Conservation (phyloP, 92 coral and sea anemone species). For the Diadumene lineata region DNA sequence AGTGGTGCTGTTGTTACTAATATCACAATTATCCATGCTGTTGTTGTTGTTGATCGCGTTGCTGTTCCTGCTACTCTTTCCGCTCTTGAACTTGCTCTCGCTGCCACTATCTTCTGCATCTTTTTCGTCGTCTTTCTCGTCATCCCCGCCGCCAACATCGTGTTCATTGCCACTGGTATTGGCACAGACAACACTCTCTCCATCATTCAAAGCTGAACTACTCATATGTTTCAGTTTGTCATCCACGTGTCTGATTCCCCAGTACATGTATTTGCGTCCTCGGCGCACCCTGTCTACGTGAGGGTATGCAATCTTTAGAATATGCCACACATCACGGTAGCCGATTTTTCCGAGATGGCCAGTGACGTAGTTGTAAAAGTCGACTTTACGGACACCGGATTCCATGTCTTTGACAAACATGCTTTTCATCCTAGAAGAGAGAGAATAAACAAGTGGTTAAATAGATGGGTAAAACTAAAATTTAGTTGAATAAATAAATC, state of each 20-base stretch:
- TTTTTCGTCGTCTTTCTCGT: too few species aligned
- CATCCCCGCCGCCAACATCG: too few species aligned
- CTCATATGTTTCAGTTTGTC: not conserved
- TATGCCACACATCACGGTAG: constrained; percentile 44
- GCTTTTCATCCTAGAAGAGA: constrained; percentile 18
- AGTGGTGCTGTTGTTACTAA: too few species aligned
- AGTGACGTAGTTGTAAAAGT: constrained; percentile 34
- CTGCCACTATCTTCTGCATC: too few species aligned
- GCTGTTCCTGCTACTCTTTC: too few species aligned
- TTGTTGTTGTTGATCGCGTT: too few species aligned
- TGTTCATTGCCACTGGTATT: too few species aligned
- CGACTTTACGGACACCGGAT: constrained; percentile 35
- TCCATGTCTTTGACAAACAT: constrained; percentile 27
- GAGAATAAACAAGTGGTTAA: not conserved
- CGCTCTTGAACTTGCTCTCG: too few species aligned
- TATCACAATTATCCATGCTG: too few species aligned
- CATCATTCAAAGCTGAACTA: not conserved
- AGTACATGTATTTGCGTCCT: constrained; percentile 44
- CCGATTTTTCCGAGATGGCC: constrained; percentile 23
- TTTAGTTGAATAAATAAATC: too few species aligned
- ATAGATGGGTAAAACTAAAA: not conserved
- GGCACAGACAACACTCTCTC: not conserved
- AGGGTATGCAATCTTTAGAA: constrained; percentile 43
- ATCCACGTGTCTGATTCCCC: constrained; percentile 37
- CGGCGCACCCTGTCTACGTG: constrained; percentile 40